Evolutionary conservation across 2,888 invertebrate species (phyloP).

Genomic region (Sceliomorpha sp.): DNA sequence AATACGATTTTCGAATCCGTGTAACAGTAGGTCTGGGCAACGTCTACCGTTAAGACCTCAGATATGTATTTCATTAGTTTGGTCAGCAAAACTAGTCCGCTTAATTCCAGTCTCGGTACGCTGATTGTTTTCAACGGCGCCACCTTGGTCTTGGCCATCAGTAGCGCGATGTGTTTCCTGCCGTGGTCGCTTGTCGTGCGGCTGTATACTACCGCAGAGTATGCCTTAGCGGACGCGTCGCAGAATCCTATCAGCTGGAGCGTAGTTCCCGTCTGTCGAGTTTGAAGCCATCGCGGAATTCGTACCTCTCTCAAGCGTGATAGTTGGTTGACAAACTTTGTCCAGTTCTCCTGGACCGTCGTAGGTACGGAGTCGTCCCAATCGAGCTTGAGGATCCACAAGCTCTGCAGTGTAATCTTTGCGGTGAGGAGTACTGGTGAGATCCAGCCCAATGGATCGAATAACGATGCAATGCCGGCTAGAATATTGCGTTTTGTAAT

Average conservation of each 20-base stretch:
- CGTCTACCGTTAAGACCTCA: too few relatives aligned
- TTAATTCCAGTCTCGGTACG: conserved; percentile 10
- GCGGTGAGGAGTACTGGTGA: background rate
- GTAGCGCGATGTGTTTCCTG: too few relatives aligned
- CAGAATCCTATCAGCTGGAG: conserved; percentile 3
- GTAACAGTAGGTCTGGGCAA: too few relatives aligned
- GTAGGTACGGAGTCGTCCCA: background rate
- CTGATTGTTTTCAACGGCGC: conserved; percentile 4
- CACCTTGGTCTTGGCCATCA: too few relatives aligned
- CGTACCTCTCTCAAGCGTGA: background rate
- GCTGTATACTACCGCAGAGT: background rate
- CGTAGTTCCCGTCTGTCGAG: too few relatives aligned
- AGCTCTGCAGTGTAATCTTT: background rate
- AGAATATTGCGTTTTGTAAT: too few relatives aligned
- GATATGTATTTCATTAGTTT: too few relatives aligned
- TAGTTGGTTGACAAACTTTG: background rate
- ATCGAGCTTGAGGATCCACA: background rate
- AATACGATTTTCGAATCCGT: too few relatives aligned
- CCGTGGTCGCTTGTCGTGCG: background rate
- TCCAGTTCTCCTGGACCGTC: background rate
- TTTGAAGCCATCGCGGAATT: background rate
- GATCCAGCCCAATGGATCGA: background rate
- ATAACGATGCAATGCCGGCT: background rate
- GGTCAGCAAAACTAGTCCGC: background rate
- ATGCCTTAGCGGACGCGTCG: too few relatives aligned